phyloP scores from a whole-genome alignment of 1,140 invertebrate species.

The Drosophila ogumai region DNA sequence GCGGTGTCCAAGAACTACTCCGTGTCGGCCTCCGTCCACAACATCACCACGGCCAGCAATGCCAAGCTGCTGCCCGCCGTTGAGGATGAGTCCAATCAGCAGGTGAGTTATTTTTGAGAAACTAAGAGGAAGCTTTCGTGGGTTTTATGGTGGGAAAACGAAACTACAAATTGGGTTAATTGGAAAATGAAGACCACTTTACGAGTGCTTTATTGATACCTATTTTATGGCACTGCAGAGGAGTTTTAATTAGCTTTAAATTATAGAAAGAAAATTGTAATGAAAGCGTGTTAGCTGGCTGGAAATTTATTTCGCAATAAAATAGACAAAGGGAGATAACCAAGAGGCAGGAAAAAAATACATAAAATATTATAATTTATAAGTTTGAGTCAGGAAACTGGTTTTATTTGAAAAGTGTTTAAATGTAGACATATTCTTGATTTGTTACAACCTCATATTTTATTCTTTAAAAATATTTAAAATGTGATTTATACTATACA shows the following conservation, averaged over 20 bases:
- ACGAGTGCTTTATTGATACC: slow-evolving; percentile 14
- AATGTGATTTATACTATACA: background rate
- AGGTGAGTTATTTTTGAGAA: slow-evolving; percentile 60
- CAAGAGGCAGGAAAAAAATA: background rate
- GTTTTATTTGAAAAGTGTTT: background rate
- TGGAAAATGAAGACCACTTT: slow-evolving; percentile 8
- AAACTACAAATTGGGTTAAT: slow-evolving; percentile 6
- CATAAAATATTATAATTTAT: background rate
- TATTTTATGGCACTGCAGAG: slow-evolving; percentile 8
- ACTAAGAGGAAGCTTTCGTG: background rate
- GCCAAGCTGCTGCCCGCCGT: slow-evolving; percentile 68
- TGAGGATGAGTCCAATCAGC: slow-evolving; percentile 79
- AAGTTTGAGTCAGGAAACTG: background rate
- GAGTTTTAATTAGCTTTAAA: slow-evolving; percentile 5
- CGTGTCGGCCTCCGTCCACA: slow-evolving; percentile 65
- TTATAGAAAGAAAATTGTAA: background rate
- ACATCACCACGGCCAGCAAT: slow-evolving; percentile 79
- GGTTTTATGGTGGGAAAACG: slow-evolving; percentile 22
- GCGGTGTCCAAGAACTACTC: slow-evolving; percentile 73
- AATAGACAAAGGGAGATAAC: background rate
- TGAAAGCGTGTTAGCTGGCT: slow-evolving; percentile 7
- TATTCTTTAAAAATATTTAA: background rate
- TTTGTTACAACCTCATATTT: background rate
- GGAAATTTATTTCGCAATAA: slow-evolving; percentile 6
- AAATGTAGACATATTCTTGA: background rate